phyloP scores from a whole-genome alignment of 2,797 vertebrate genomes.

The Pitangus sulphuratus region DNA sequence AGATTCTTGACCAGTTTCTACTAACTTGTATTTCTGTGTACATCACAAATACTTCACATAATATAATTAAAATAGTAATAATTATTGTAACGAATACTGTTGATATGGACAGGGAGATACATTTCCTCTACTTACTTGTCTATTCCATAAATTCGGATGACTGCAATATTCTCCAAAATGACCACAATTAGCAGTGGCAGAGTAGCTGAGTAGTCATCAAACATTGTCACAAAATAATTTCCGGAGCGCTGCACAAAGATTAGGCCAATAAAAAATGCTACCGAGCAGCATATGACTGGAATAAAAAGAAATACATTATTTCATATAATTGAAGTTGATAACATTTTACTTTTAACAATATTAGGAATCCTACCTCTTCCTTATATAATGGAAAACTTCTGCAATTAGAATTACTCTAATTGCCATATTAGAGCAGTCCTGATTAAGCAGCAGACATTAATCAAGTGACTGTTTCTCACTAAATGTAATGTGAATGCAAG shows the following conservation, averaged over 20 bases:
- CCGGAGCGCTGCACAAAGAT: slow-evolving; percentile 96
- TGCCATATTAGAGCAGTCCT: neutral
- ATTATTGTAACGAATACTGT: neutral
- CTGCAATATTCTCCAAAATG: slow-evolving; percentile 91
- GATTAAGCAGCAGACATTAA: neutral
- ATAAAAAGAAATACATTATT: neutral
- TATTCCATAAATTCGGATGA: slow-evolving; percentile 92
- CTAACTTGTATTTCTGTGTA: neutral
- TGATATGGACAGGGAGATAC: neutral
- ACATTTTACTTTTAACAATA: neutral
- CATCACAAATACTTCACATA: neutral
- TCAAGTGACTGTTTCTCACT: neutral
- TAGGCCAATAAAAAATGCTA: slow-evolving; percentile 92
- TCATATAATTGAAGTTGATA: neutral
- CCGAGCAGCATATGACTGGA: slow-evolving; percentile 88
- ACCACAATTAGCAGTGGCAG: slow-evolving; percentile 93
- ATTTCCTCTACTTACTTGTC: slow-evolving; percentile 86
- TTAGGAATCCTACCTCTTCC: neutral
- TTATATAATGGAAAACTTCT: neutral
- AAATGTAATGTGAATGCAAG: neutral
- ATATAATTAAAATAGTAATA: neutral
- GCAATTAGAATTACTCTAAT: neutral
- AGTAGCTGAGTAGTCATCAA: slow-evolving; percentile 97
- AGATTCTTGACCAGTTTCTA: neutral
- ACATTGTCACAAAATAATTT: slow-evolving; percentile 97